Percentiles rank a stretch among this genome's conserved stretches.
These are phyloP conservation scores for Pavo muticus DNA, from an alignment of 2,113 vertebrate genomes.

Conservation along the genomic window DNA sequence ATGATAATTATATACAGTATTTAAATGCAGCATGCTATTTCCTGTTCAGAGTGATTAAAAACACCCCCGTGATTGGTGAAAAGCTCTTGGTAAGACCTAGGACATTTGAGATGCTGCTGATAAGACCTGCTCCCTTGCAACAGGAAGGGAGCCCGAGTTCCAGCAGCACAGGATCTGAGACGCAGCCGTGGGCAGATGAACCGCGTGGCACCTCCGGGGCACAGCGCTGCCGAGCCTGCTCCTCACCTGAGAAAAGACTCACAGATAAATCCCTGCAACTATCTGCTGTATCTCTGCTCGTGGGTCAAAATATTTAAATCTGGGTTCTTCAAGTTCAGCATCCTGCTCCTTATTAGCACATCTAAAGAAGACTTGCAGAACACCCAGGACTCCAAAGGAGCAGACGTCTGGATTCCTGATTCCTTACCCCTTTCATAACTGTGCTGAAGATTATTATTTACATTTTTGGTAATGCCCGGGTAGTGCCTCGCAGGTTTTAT, in stretches of 20 bases:
- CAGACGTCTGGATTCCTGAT: neutral
- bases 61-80: slow-evolving; percentile 2
- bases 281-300: neutral
- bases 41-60: slow-evolving; percentile 70
- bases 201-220: neutral
- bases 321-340: neutral
- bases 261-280: neutral
- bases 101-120: slow-evolving; percentile 26
- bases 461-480: fast-evolving
- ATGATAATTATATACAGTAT: slow-evolving; percentile 73
- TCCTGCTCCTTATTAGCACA: slow-evolving; percentile 12
- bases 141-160: neutral
- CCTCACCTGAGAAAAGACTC: slow-evolving; percentile 13
- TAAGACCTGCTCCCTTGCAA: neutral
- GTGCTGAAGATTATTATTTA: neutral
- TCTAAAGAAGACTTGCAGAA: neutral
- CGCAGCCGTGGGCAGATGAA: neutral
- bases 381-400: neutral
- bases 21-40: slow-evolving; percentile 71
- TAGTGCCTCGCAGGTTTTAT: fast-evolving
- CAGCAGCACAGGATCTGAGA: neutral
- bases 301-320: slow-evolving; percentile 11
- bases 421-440: neutral
- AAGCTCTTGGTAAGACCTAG: neutral
- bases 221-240: neutral